These are phyloP conservation scores for Pediacus dermestoides DNA, from an alignment of 2,888 invertebrate species.

Conservation along the genomic window DNA sequence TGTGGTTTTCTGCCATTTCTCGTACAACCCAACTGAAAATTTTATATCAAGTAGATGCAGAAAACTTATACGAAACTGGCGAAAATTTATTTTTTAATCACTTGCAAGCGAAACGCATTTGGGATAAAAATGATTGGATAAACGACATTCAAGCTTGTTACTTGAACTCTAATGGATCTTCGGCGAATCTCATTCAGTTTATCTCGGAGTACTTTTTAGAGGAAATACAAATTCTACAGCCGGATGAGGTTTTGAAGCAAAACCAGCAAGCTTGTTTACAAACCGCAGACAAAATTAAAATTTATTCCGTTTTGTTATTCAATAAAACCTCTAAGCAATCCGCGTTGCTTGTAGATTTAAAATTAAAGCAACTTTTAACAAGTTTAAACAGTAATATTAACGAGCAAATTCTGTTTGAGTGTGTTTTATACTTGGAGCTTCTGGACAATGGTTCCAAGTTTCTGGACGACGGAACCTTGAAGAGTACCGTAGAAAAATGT, in stretches of 20 bases:
- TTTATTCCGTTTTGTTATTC: constrained; percentile 20
- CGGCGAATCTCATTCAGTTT: constrained; percentile 17
- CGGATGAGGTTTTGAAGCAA: constrained; percentile 11
- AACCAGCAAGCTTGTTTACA: constrained; percentile 11
- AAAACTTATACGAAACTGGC: constrained; percentile 21
- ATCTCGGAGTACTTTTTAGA: constrained; percentile 15
- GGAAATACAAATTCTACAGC: constrained; percentile 11
- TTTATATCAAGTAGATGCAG: constrained; percentile 25
- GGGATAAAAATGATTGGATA: constrained; percentile 15
- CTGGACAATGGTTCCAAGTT: constrained; percentile 7
- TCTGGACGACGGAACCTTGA: constrained; percentile 4
- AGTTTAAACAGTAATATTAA: constrained; percentile 9
- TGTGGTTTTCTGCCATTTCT: constrained; percentile 23
- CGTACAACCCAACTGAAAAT: constrained; percentile 19
- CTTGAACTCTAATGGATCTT: constrained; percentile 12
- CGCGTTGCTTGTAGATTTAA: constrained; percentile 14
- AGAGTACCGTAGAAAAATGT: constrained; percentile 17
- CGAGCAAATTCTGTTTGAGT: constrained; percentile 16
- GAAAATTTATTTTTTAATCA: constrained; percentile 24
- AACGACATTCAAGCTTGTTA: constrained; percentile 12
- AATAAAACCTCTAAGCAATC: constrained; percentile 1
- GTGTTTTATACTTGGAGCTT: constrained; percentile 18
- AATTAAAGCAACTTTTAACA: constrained; percentile 8
- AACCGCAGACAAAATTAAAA: constrained; percentile 21
- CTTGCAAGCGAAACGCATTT: constrained; percentile 16